These are phyloP conservation scores for Cynopterus sphinx DNA, from an alignment of 2,797 vertebrate species.

Conservation along the genomic window DNA sequence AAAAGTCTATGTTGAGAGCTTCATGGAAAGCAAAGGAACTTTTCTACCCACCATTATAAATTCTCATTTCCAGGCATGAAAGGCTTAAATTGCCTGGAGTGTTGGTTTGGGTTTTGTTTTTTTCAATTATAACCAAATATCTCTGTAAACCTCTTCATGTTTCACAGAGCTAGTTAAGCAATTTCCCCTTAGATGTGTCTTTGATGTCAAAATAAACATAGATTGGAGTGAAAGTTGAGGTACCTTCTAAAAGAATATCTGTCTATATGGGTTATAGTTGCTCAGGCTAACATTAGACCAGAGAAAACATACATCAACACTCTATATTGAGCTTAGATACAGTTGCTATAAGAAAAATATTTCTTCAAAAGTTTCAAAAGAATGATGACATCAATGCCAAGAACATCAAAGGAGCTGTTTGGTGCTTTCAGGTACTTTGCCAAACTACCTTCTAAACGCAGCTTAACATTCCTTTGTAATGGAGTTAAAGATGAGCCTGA, in stretches of 20 bases:
- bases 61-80: conserved; percentile 65
- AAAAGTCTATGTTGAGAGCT: conserved; percentile 62
- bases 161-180: conserved; percentile 56
- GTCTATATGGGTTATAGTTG: conserved; percentile 5
- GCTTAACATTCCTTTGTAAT: conserved; percentile 62
- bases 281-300: not conserved
- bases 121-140: conserved; percentile 58
- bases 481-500: conserved; percentile 47
- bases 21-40: conserved; percentile 71
- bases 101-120: conserved; percentile 42
- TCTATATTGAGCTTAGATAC: conserved; percentile 49
- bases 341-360: conserved; percentile 65
- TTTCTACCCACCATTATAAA: conserved; percentile 65
- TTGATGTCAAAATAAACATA: conserved; percentile 69
- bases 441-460: conserved; percentile 58
- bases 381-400: conserved; percentile 63
- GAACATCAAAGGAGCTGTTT: conserved; percentile 65
- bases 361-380: conserved; percentile 73
- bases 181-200: conserved; percentile 52
- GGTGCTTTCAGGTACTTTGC: conserved; percentile 57
- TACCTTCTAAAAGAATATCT: not conserved
- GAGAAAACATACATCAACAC: conserved; percentile 61
- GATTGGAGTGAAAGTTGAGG: not conserved
- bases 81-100: conserved; percentile 37
- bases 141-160: conserved; percentile 63